Conservation (phyloP, 2,113 vertebrate species). For the Ariopsis seemanni region DNA sequence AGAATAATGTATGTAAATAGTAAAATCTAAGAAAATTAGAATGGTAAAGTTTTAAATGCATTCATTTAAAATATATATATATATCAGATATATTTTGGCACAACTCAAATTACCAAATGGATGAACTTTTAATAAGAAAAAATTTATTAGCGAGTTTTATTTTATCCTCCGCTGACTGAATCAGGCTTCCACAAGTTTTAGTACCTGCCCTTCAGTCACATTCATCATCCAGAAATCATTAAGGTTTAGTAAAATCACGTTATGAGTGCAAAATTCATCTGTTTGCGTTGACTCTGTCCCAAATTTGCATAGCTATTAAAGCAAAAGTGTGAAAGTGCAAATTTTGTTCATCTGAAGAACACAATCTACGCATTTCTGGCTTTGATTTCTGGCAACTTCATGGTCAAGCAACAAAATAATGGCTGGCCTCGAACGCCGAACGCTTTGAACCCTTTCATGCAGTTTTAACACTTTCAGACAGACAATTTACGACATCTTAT, state of each 20-base stretch:
- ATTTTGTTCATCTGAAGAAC: background rate
- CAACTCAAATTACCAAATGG: too few relatives aligned
- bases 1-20: background rate
- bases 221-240: background rate
- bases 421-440: too few relatives aligned
- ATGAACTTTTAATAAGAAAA: too few relatives aligned
- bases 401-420: too few relatives aligned
- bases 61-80: too few relatives aligned
- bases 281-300: background rate
- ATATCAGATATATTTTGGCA: too few relatives aligned
- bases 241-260: background rate
- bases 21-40: background rate
- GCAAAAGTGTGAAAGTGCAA: background rate
- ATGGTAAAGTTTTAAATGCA: too few relatives aligned
- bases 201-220: background rate
- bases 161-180: background rate
- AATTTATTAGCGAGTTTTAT: background rate
- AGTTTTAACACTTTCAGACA: too few relatives aligned
- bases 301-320: background rate
- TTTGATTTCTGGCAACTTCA: too few relatives aligned
- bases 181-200: background rate
- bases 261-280: too few relatives aligned
- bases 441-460: too few relatives aligned
- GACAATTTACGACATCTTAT: too few relatives aligned
- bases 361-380: background rate